Base-by-base conservation (phyloP, 2,888 invertebrate genomes). In the Antitype chi region DNA sequence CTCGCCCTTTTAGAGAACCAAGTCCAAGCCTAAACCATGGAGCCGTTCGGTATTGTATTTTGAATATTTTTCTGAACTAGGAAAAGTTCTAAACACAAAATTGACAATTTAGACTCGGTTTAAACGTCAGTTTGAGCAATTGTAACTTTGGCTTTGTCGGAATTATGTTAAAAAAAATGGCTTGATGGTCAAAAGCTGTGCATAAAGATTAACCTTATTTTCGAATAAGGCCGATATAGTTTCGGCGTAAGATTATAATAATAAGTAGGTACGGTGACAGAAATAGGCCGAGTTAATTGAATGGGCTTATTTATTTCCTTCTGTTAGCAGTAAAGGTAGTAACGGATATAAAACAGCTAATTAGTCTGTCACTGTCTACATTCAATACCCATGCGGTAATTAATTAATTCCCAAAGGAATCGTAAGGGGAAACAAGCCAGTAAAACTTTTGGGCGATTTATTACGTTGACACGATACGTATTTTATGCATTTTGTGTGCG, bases 381-480 rank as follows among this genome's bases (percentile, higher is more conserved):
- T 57, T 67, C 67, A 68, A 68, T 74, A 60, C 49, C 17, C 43
- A 49, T 38, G 60, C 23, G 23, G 25, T 76, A 80, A 68, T 68
- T 82, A 68, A 70, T 68, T 20, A 68, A 69, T 32, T 64, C 68
- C 55, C 70, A 25, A 1, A 60, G 53, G 71, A 52, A 68, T 64
- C 57, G 62, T 71, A 32, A 57, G 17, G 67, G 49, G 38, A 70
- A 82, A 59, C 17, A 15, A 52, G 43, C 28, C n/a, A 78, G 20
- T 78, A 69, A 64, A 71, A 72, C 63, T 81, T 57, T 7, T 57
- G 25, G 53, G 11, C 43, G 23, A 67, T 82, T 62, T 81, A 66
- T 67, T 49, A 60, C 23, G 52, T 74, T 43, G 75, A 81, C 81
- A 47, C 57, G 8, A 20, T 23, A 52, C 60, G 60, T 80, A 53